Base-by-base conservation (phyloP, 2,797 vertebrate species). In the Takifugu rubripes region DNA sequence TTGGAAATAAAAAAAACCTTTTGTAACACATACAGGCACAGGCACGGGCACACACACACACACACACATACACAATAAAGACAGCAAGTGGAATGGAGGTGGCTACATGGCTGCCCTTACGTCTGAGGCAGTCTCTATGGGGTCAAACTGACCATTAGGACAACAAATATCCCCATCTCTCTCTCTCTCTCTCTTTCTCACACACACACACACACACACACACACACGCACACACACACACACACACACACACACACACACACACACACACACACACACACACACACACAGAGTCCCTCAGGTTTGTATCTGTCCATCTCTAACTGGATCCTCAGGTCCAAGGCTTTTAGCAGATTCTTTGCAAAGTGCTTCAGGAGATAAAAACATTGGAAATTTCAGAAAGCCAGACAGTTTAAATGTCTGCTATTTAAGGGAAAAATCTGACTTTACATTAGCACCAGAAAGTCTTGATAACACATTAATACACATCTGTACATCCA, bases 101-200 rank as follows among this genome's bases (percentile, higher is more conserved):
- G 83, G 84, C 63, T 72, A 78, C 81, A 84, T 81, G 77, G 75
- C 77, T 86, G 81, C 80, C 81, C 84, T 87, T 87, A 89, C 86
- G 87, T 89, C 88, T 88, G 82, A 86, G 84, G 81, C 77, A 78
- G 84, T 70, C 82, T 86, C 82, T 82, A 74, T 74, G 74, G 87
- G 78, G 82, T 78, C 64, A 25, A 47, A 66, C 74, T 85, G 85
- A 87, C 85, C 84, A 87, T 85, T 83, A 84, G 75, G 70, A 68
- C 62, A 74, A 60, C 52, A 66, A 74, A 74, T 57, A 74, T 56
- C 61, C 54, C 65, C 56, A 49, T 58, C 58, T 59, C 63, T 71
- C 66, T 47, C 52, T 52, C 21, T 12, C 55, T 25, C 26, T 12
- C 55, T 25, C 26, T 21, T 1, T 21, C 21, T 21, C 42, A 53